Conservation (phyloP, 2,888 invertebrate genomes). For the Mongoloraphidia duomilia region DNA sequence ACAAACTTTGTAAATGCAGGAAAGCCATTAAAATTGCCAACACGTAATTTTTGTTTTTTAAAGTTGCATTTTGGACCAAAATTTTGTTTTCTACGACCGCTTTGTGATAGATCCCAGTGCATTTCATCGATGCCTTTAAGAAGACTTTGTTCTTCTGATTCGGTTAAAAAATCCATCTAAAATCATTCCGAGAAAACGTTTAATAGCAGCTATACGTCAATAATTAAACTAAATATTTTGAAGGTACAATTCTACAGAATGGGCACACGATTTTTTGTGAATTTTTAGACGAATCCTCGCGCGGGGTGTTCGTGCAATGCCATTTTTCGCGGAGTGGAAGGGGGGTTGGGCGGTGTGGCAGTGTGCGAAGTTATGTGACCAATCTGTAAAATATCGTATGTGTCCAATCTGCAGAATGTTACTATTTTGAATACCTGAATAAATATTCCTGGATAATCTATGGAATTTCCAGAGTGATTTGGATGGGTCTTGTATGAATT, state of each 20-base stretch:
- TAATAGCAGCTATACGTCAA: background rate
- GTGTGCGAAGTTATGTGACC: too few species aligned
- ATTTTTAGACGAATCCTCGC: too few species aligned
- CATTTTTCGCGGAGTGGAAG: too few species aligned
- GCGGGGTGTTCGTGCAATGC: too few species aligned
- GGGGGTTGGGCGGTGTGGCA: too few species aligned
- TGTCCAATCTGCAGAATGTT: too few species aligned
- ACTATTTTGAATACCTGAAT: constrained; percentile 32
- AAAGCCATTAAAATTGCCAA: constrained; percentile 74
- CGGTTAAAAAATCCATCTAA: constrained; percentile 56
- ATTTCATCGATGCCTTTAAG: constrained; percentile 57
- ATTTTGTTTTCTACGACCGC: constrained; percentile 93
- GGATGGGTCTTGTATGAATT: constrained; percentile 47
- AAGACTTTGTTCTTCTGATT: constrained; percentile 50
- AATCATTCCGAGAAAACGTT: constrained; percentile 19
- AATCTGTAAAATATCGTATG: too few species aligned
- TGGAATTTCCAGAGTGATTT: constrained; percentile 42
- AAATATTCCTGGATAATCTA: constrained; percentile 52
- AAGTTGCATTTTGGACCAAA: constrained; percentile 98
- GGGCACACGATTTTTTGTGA: too few species aligned
- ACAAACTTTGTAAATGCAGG: constrained; percentile 66
- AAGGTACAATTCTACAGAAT: too few species aligned
- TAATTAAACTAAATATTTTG: background rate
- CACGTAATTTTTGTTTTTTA: constrained; percentile 71
- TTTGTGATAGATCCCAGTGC: constrained; percentile 86